Percentiles rank a stretch among this genome's conserved stretches.
Conservation (phyloP, 2,113 vertebrate genomes). For the Albula goreensis region DNA sequence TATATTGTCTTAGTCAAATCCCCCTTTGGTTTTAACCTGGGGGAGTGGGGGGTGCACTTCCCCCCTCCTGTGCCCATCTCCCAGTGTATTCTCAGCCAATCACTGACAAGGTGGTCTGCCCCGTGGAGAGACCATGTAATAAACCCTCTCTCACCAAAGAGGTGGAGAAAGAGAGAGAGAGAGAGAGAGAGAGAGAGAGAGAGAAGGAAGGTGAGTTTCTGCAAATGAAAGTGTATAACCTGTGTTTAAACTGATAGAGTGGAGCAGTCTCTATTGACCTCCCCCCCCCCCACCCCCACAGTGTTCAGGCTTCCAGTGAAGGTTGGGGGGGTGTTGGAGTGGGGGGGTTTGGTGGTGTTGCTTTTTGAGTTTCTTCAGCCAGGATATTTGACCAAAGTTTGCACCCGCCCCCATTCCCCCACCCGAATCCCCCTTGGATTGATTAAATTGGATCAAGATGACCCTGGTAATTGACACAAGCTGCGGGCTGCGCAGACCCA, state of each 20-base stretch:
- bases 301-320: slow-evolving; percentile 32
- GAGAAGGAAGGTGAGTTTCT: no score
- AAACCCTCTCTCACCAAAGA: neutral
- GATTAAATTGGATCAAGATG: slow-evolving; percentile 99
- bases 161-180: neutral
- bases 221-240: no score
- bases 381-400: slow-evolving; percentile 92
- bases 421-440: slow-evolving; percentile 84
- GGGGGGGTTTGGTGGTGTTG: slow-evolving; percentile 27
- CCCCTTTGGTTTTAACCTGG: neutral
- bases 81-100: neutral
- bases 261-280: slow-evolving; percentile 1
- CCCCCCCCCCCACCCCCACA: slow-evolving; percentile 19
- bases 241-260: slow-evolving; percentile 25
- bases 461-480: slow-evolving; percentile 99
- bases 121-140: neutral
- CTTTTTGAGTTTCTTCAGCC: slow-evolving; percentile 65
- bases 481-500: slow-evolving; percentile 87
- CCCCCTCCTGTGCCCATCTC: neutral
- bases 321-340: slow-evolving; percentile 13
- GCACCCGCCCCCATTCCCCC: slow-evolving; percentile 76
- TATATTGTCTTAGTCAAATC: neutral
- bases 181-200: slow-evolving; percentile 13
- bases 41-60: neutral
- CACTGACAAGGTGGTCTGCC: neutral